Conservation (phyloP, 1,140 invertebrate genomes). For the Anthonomus grandis region DNA sequence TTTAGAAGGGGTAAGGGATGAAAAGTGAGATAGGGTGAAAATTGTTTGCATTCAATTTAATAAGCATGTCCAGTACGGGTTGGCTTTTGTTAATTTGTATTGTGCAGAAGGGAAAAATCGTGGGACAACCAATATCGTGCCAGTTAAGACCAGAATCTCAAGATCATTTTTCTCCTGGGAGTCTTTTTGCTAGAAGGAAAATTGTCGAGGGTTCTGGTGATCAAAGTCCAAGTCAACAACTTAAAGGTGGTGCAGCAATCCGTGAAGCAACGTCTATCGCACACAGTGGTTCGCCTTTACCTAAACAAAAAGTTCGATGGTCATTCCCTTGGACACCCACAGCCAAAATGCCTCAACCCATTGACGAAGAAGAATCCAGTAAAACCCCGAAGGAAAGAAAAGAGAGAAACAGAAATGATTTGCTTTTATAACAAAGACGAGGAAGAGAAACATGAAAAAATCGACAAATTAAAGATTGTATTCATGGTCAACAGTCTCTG, state of each 20-base stretch:
- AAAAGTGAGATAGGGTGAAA: slow-evolving; percentile 82
- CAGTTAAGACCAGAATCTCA: slow-evolving; percentile 59
- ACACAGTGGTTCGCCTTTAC: slow-evolving; percentile 18
- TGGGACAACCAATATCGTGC: slow-evolving; percentile 28
- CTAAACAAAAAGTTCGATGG: slow-evolving; percentile 31
- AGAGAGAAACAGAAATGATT: slow-evolving; percentile 45
- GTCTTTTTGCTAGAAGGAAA: slow-evolving; percentile 53
- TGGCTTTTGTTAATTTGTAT: slow-evolving; percentile 75
- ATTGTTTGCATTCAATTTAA: slow-evolving; percentile 86
- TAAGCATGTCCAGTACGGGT: slow-evolving; percentile 70
- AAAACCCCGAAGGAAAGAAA: slow-evolving; percentile 9
- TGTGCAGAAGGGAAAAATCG: slow-evolving; percentile 5
- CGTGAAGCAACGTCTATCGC: slow-evolving; percentile 36
- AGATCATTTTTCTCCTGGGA: slow-evolving; percentile 50
- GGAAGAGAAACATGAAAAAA: slow-evolving; percentile 51
- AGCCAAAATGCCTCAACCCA: neutral
- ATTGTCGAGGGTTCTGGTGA: slow-evolving; percentile 30
- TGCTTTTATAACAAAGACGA: slow-evolving; percentile 58
- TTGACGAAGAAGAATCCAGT: neutral
- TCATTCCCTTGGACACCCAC: slow-evolving; percentile 12
- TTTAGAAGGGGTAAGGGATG: slow-evolving; percentile 51
- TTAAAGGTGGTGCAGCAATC: slow-evolving; percentile 47
- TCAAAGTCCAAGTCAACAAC: slow-evolving; percentile 13
- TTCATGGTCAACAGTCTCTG: no score
- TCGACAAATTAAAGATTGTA: slow-evolving; percentile 53